Percentiles rank a stretch among this genome's conserved stretches.
Conservation (phyloP, 1,140 invertebrate genomes). For the Meloidogyne floridensis region DNA sequence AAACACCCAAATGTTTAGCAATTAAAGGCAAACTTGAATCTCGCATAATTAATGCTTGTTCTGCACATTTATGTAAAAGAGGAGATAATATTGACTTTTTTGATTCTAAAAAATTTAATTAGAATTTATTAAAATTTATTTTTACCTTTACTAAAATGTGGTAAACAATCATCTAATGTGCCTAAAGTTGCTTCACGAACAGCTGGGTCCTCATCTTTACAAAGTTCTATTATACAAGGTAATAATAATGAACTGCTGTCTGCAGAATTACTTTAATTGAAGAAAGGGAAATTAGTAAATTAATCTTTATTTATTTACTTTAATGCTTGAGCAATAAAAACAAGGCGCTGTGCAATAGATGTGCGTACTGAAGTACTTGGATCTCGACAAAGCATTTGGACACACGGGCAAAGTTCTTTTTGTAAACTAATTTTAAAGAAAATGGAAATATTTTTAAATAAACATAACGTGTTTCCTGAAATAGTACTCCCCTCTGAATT, state of each 20-base stretch:
- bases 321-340: conserved; percentile 65
- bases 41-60: conserved; percentile 66
- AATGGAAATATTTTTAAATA: conserved; percentile 33
- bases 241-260: conserved; percentile 67
- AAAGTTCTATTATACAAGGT: conserved; percentile 69
- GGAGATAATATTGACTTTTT: conserved; percentile 67
- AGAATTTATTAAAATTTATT: not conserved
- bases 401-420: conserved; percentile 60
- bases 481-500: too few species aligned
- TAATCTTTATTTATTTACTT: conserved; percentile 61
- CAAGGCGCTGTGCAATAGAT: conserved; percentile 56
- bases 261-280: conserved; percentile 67
- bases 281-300: not conserved
- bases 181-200: conserved; percentile 68
- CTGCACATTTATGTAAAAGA: conserved; percentile 67
- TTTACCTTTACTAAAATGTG: conserved; percentile 68
- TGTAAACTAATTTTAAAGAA: conserved; percentile 48
- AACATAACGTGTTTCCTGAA: conserved; percentile 18
- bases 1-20: conserved; percentile 66
- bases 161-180: conserved; percentile 68
- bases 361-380: conserved; percentile 57
- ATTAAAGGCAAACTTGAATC: conserved; percentile 67
- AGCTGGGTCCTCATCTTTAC: conserved; percentile 68
- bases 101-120: conserved; percentile 62
- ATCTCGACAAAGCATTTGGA: conserved; percentile 62